Evolutionary conservation across 2,888 invertebrate genomes (phyloP).

Genomic region (Drosophila bunnanda): DNA sequence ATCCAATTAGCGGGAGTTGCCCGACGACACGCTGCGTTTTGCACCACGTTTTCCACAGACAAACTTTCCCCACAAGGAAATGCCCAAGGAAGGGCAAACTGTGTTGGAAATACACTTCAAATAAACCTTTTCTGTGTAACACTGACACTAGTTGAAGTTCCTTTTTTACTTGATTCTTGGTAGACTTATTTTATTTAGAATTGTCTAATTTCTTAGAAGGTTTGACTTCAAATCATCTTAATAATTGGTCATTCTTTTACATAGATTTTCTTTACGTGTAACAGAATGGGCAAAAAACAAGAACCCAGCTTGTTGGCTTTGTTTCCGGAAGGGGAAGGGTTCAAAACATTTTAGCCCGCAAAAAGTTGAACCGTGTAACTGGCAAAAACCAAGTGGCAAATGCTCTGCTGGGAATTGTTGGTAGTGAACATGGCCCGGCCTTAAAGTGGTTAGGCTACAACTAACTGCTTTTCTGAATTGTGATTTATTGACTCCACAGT

Average conservation of each 20-base stretch:
- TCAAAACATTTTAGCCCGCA: slow-evolving; percentile 24
- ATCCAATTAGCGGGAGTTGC: slow-evolving; percentile 35
- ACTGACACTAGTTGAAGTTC: background rate
- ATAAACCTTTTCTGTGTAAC: background rate
- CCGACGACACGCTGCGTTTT: slow-evolving; percentile 37
- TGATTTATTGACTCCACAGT: slow-evolving; percentile 66
- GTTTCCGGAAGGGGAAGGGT: slow-evolving; percentile 2
- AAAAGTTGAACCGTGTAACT: slow-evolving; percentile 44
- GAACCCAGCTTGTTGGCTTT: slow-evolving; percentile 10
- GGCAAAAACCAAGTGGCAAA: slow-evolving; percentile 26
- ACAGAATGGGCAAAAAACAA: slow-evolving; percentile 3
- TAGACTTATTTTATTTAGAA: too few relatives aligned
- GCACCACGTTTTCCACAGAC: slow-evolving; percentile 16
- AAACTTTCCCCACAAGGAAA: slow-evolving; percentile 32
- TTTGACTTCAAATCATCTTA: background rate
- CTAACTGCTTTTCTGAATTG: slow-evolving; percentile 34
- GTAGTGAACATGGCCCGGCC: slow-evolving; percentile 2
- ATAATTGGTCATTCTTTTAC: background rate
- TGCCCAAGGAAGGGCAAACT: slow-evolving; percentile 10
- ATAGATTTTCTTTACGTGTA: background rate
- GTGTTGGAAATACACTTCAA: slow-evolving; percentile 8
- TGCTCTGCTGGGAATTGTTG: slow-evolving; percentile 32
- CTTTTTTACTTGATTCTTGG: too few relatives aligned
- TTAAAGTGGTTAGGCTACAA: background rate
- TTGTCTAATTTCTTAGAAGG: background rate